A percentile compares a stretch with the other conserved stretches of the same genome.
Conservation (phyloP, 2,797 vertebrate genomes). For the Clamator glandarius region DNA sequence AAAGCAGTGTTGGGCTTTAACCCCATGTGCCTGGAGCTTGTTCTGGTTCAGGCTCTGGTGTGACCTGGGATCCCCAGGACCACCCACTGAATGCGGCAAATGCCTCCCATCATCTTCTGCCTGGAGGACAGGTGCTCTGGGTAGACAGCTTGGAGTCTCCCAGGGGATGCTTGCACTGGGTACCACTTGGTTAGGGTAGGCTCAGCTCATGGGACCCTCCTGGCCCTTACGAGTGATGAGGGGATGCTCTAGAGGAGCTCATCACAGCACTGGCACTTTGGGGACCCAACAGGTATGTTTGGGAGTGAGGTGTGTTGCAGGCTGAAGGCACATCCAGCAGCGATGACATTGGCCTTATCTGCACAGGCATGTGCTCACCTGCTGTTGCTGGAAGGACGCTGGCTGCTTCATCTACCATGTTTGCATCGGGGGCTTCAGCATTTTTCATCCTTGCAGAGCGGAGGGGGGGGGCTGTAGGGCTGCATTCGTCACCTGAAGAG, state of each 20-base stretch:
- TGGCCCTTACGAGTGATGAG: neutral
- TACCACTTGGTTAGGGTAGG: neutral
- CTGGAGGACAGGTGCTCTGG: neutral
- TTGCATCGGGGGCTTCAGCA: neutral
- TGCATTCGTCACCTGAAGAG: conserved; percentile 4
- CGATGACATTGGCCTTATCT: neutral
- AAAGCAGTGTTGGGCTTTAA: neutral
- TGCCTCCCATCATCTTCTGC: neutral
- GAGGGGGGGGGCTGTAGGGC: neutral
- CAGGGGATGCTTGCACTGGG: neutral
- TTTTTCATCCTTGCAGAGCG: neutral
- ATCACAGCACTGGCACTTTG: neutral
- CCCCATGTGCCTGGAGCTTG: neutral
- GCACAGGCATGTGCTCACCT: neutral
- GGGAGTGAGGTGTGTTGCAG: neutral
- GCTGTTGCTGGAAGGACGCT: neutral
- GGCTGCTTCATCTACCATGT: neutral
- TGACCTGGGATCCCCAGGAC: neutral
- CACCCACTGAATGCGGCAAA: neutral
- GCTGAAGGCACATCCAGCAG: neutral
- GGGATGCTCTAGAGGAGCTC: neutral
- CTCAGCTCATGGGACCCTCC: neutral
- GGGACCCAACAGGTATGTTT: rapidly evolving
- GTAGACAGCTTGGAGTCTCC: neutral
- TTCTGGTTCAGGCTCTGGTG: neutral